Percentiles rank a stretch among this genome's conserved stretches.
phyloP scores from a whole-genome alignment of 64 coral and sea anemone genomes.

The Actinia tenebrosa region DNA sequence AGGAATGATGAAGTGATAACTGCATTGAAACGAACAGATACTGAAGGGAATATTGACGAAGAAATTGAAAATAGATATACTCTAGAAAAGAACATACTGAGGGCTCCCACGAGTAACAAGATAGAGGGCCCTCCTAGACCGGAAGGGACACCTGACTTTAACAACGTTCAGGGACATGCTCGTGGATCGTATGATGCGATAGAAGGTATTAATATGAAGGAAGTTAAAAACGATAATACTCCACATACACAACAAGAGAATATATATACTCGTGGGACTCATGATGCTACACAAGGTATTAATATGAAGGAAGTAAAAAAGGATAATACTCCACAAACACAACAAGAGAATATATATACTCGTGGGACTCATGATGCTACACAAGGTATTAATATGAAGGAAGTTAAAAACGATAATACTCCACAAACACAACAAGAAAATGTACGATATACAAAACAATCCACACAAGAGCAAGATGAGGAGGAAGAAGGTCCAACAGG shows the following conservation, averaged over 20 bases:
- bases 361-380: background rate
- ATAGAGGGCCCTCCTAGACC: constrained; percentile 3
- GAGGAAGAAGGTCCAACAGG: constrained; percentile 24
- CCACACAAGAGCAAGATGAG: background rate
- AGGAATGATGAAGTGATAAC: constrained; percentile 63
- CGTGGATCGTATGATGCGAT: background rate
- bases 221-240: background rate
- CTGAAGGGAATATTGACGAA: constrained; percentile 10
- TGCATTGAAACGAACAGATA: constrained; percentile 20
- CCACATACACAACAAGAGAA: constrained; percentile 3
- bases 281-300: background rate
- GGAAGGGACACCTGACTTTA: background rate
- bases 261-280: background rate
- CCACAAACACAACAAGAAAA: background rate
- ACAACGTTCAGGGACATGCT: background rate
- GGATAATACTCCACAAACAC: constrained; percentile 8
- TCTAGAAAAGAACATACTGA: constrained; percentile 18
- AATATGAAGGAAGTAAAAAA: background rate
- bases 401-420: too few species aligned
- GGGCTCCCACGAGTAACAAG: background rate
- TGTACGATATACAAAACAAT: background rate
- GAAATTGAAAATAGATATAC: constrained; percentile 62
- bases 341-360: background rate
- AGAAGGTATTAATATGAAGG: constrained; percentile 18
- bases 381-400: background rate